Base-by-base conservation (phyloP, 2,797 vertebrate genomes). In the Tapera naevia region DNA sequence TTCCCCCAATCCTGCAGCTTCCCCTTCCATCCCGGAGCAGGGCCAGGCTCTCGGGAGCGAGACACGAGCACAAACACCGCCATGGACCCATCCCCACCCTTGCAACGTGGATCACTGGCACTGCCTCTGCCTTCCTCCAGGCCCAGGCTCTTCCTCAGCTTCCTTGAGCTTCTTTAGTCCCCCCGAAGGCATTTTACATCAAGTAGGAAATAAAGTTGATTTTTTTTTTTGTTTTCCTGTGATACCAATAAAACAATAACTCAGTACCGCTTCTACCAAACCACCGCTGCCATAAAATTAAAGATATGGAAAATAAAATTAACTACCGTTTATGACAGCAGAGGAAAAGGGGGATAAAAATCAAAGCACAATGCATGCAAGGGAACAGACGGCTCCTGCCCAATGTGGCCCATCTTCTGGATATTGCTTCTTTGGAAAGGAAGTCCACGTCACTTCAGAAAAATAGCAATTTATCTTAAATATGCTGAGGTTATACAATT, bases 291-390 rank as follows among this genome's bases (percentile, higher is more conserved):
- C 86, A n/a, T 93, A 91, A 95, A 95, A 88, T 88, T 76, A n/a
- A 35, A 80, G 88, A 89, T 94, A 94, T 2, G 72, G 85, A 69
- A 86, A 91, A 80, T 89, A 97, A 95, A 91, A 95, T 60, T 28
- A 94, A 95, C 95, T 94, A 94, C 93, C 95, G 89, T 88, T 95
- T 93, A 72, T 89, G 92, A 62, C 81, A 85, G 86, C 43, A 43
- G 61, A 25, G 53, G 60, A 48, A 41, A 41, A 57, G 18, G 41
- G 2, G 17, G 24, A 50, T n/a, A 28, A 33, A 54, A 41, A 41
- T 12, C 58, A 74, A 71, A 62, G 74, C 76, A 27, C 33, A 78
- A 74, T 24, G 57, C 8, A 3, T 53, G 58, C 70, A 60, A 85
- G 70, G 87, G 69, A 91, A 88, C 80, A 93, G 94, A 85, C 91